Conservation (phyloP, 2,797 vertebrate species). For the Lepilemur ruficaudatus region DNA sequence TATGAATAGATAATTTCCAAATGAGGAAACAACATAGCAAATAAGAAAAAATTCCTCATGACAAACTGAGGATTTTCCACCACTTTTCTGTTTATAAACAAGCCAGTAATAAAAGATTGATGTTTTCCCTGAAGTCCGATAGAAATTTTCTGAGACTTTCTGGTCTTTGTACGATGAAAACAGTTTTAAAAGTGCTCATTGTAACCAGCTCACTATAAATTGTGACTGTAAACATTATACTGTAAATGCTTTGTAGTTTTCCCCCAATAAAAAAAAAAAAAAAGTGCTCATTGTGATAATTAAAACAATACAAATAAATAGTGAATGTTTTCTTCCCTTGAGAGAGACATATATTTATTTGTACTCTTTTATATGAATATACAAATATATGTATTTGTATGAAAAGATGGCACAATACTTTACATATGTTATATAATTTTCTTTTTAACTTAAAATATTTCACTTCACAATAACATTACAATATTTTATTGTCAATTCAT, state of each 20-base stretch:
- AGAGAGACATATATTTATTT: background rate
- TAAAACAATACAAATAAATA: conserved; percentile 7
- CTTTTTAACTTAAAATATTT: conserved; percentile 28
- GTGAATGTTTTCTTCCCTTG: background rate
- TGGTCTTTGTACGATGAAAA: background rate
- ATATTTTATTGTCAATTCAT: background rate
- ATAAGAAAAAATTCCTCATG: background rate
- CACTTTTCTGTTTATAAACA: background rate
- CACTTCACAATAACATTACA: background rate
- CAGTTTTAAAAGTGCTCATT: background rate
- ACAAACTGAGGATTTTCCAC: background rate
- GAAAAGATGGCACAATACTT: background rate
- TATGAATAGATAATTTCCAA: background rate
- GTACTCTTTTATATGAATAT: background rate
- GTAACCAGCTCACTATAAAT: too few relatives aligned
- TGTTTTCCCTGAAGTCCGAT: background rate
- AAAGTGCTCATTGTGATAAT: background rate
- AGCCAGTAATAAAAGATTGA: background rate
- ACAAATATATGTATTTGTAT: background rate
- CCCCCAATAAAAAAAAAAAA: too few relatives aligned
- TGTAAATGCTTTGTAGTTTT: too few relatives aligned
- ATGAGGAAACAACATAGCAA: conserved; percentile 17
- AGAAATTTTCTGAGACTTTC: background rate
- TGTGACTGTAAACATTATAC: too few relatives aligned
- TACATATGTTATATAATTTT: background rate